These are phyloP conservation scores for Pterobdella sp. DNA, from an alignment of 2,888 invertebrate genomes.

Conservation along the genomic window DNA sequence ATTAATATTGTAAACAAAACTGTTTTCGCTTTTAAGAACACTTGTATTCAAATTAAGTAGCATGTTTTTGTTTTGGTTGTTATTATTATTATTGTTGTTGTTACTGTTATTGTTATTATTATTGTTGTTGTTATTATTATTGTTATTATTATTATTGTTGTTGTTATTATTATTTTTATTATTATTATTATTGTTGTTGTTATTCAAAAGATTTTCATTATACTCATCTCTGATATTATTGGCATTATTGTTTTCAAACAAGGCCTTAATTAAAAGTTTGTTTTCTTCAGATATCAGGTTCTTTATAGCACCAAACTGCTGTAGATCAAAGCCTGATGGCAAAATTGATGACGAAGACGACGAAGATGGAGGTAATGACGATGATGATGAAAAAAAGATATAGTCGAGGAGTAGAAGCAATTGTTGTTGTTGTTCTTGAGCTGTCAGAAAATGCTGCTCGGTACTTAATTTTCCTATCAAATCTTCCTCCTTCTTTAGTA, in stretches of 20 bases:
- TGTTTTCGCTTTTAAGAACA: neutral
- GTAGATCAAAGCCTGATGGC: too few species aligned
- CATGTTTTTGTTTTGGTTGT: neutral
- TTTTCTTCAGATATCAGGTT: too few species aligned
- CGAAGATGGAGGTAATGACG: neutral
- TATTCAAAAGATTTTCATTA: neutral
- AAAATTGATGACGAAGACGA: too few species aligned
- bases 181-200: neutral
- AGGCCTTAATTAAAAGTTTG: too few species aligned
- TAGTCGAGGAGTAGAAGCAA: neutral
- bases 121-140: neutral
- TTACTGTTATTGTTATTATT: neutral
- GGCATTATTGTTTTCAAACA: too few species aligned
- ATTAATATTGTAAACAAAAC: neutral
- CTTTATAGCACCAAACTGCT: too few species aligned
- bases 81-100: slow-evolving; percentile 6
- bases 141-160: neutral
- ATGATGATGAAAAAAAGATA: neutral
- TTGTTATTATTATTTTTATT: neutral
- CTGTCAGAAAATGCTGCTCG: too few species aligned
- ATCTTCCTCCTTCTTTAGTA: too few species aligned
- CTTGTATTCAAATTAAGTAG: neutral
- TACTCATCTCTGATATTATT: too few species aligned
- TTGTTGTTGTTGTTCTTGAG: neutral
- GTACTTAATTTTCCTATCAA: too few species aligned